Conservation (phyloP, 2,797 vertebrate species). For the Strix occidentalis region DNA sequence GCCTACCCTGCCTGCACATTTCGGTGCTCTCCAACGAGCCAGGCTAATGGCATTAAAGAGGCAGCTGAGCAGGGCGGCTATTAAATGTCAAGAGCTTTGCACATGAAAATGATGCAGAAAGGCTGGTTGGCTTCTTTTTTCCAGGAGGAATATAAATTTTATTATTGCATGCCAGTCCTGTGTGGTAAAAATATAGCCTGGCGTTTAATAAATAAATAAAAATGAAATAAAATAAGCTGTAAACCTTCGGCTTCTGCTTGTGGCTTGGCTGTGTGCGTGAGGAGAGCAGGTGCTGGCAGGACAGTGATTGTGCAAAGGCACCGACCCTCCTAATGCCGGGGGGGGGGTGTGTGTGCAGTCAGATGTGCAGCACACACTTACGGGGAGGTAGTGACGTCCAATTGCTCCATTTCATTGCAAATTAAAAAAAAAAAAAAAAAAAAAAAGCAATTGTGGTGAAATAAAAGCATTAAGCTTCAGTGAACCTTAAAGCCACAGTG, state of each 20-base stretch:
- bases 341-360: too few relatives aligned
- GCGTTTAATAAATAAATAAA: neutral
- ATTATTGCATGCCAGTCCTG: neutral
- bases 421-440: neutral
- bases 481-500: neutral
- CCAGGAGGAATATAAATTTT: neutral
- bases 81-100: neutral
- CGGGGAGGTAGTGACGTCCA: neutral
- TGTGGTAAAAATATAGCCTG: neutral
- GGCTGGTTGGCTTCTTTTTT: neutral
- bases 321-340: too few relatives aligned
- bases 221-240: neutral
- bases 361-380: neutral
- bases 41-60: neutral
- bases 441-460: accelerated
- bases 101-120: neutral
- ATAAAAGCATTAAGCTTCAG: neutral
- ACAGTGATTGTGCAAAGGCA: too few relatives aligned
- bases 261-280: accelerated
- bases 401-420: neutral
- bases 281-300: neutral
- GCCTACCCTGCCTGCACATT: neutral
- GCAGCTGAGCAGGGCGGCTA: neutral
- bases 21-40: neutral
- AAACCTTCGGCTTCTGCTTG: neutral